These are phyloP conservation scores for Bothrops alternatus DNA, from an alignment of 2,797 vertebrate genomes.

Conservation along the genomic window DNA sequence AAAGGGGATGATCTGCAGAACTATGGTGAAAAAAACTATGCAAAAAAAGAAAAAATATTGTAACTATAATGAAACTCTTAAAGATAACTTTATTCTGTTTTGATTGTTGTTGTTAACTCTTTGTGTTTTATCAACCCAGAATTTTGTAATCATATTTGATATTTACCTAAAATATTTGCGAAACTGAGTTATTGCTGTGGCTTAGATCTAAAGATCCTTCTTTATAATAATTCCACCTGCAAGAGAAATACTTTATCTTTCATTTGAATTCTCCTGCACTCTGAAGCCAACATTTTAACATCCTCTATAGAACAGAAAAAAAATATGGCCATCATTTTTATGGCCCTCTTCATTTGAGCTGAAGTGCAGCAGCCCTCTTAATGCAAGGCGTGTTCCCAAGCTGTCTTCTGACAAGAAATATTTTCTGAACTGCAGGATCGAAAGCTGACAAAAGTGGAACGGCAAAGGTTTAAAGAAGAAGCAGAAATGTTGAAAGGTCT, in stretches of 20 bases:
- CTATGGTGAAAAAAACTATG: neutral
- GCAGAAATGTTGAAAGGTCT: slow-evolving; percentile 98
- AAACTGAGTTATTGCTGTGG: neutral
- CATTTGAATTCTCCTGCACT: neutral
- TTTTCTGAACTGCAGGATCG: slow-evolving; percentile 80
- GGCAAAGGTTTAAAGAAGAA: slow-evolving; percentile 97
- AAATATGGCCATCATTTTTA: neutral
- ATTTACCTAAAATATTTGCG: neutral
- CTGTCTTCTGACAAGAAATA: neutral
- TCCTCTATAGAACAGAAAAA: neutral
- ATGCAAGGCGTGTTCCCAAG: neutral
- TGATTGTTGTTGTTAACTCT: neutral
- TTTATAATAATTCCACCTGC: neutral
- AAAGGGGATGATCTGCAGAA: neutral
- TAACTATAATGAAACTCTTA: neutral
- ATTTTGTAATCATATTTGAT: neutral
- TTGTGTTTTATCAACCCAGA: neutral
- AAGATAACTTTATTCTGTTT: neutral
- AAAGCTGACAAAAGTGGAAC: slow-evolving; percentile 92
- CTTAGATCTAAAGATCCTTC: neutral
- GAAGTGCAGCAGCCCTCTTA: neutral
- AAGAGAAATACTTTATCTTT: rapidly evolving
- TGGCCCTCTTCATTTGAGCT: neutral
- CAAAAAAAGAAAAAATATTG: neutral
- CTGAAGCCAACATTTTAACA: neutral